Evolutionary conservation across 1,140 invertebrate species (phyloP).

Genomic region (Penaeus vannamei): DNA sequence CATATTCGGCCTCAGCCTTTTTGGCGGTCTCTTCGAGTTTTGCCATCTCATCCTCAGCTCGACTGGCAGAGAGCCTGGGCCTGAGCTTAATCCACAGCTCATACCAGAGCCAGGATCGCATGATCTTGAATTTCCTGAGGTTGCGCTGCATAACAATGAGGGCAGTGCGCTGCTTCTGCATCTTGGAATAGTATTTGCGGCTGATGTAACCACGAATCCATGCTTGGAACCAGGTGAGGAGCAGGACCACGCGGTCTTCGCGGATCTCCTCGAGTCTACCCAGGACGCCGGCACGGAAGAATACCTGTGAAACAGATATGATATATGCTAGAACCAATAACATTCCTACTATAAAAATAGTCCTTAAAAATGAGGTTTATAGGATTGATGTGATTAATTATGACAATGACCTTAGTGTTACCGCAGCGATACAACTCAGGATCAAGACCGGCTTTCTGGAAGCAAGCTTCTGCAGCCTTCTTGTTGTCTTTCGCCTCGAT

Average conservation of each 20-base stretch:
- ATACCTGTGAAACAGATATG: slow-evolving; percentile 91
- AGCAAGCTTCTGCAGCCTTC: slow-evolving; percentile 76
- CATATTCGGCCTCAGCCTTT: slow-evolving; percentile 93
- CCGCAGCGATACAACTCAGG: slow-evolving; percentile 77
- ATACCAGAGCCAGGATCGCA: slow-evolving; percentile 99
- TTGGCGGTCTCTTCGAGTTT: slow-evolving; percentile 95
- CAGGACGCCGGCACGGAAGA: slow-evolving; percentile 99
- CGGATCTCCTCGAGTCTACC: slow-evolving; percentile 99
- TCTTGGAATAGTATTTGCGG: slow-evolving; percentile 94
- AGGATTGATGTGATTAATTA: too few species aligned
- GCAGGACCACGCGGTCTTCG: slow-evolving; percentile 98
- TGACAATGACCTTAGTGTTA: slow-evolving; percentile 76
- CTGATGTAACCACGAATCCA: slow-evolving; percentile 88
- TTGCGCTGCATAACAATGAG: slow-evolving; percentile 98
- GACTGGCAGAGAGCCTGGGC: slow-evolving; percentile 97
- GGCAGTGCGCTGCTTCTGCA: slow-evolving; percentile 97
- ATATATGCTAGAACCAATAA: too few species aligned
- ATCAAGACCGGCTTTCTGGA: slow-evolving; percentile 75
- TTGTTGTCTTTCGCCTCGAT: slow-evolving; percentile 75
- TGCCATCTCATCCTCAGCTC: slow-evolving; percentile 98
- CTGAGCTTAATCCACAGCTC: slow-evolving; percentile 99
- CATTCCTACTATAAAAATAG: too few species aligned
- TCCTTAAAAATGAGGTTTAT: too few species aligned
- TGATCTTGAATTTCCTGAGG: slow-evolving; percentile 96
- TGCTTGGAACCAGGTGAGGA: slow-evolving; percentile 98